Evolutionary conservation across 2,888 invertebrate species (phyloP).

Genomic region (Catocala sponsa): DNA sequence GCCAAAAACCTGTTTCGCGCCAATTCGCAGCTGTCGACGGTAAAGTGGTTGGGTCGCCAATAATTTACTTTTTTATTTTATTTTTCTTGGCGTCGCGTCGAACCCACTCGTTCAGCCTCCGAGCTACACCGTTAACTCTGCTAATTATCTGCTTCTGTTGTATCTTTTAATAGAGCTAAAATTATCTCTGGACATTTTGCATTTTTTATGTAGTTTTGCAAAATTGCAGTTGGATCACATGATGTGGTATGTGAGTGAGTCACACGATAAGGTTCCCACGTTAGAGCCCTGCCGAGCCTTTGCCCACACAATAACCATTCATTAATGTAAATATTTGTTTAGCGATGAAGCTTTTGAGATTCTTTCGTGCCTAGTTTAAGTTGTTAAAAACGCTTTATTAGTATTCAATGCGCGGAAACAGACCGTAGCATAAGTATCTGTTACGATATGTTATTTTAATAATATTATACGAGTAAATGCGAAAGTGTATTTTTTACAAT

Average conservation of each 20-base stretch:
- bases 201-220: constrained; percentile 31
- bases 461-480: no score
- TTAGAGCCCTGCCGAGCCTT: constrained; percentile 41
- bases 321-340: constrained; percentile 46
- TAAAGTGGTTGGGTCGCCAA: constrained; percentile 72
- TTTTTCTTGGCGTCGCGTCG: constrained; percentile 62
- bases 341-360: constrained; percentile 29
- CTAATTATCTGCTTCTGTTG: constrained; percentile 62
- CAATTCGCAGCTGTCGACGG: constrained; percentile 85
- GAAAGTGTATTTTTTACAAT: no score
- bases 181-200: constrained; percentile 34
- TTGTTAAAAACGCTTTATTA: constrained; percentile 23
- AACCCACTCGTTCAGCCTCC: constrained; percentile 70
- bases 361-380: constrained; percentile 26
- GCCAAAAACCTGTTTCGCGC: constrained; percentile 83
- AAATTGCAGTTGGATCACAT: constrained; percentile 34
- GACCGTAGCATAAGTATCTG: neutral
- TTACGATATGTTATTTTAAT: neutral
- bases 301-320: constrained; percentile 47
- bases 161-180: constrained; percentile 41
- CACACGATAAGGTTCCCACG: constrained; percentile 55
- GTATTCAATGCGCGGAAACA: neutral
- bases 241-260: constrained; percentile 35
- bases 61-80: constrained; percentile 71
- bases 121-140: constrained; percentile 78